These are phyloP conservation scores for Tuberolachnus salignus DNA, from an alignment of 2,888 invertebrate species.

Conservation along the genomic window DNA sequence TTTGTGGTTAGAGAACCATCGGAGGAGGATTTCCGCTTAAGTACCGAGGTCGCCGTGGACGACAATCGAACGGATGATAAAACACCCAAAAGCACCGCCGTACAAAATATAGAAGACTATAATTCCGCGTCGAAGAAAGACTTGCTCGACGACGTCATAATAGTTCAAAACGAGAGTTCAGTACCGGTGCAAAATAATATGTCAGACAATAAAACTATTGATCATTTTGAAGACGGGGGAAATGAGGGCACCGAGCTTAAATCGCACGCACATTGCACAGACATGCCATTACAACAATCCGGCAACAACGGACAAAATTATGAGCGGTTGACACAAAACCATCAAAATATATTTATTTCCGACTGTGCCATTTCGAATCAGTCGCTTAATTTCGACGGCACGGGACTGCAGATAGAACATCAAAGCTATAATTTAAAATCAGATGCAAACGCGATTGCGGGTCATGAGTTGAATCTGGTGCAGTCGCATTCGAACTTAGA, in stretches of 20 bases:
- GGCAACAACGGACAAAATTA: constrained; percentile 14
- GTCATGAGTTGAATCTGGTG: not conserved
- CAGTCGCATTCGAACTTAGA: not conserved
- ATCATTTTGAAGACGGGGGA: not conserved
- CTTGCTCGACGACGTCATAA: not conserved
- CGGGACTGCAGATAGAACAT: not conserved
- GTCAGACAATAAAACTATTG: constrained; percentile 21
- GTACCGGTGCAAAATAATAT: not conserved
- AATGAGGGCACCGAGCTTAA: not conserved
- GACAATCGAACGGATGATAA: too few relatives aligned
- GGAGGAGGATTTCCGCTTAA: too few relatives aligned
- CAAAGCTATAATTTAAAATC: not conserved
- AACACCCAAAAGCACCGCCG: not conserved
- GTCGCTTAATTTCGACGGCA: constrained; percentile 28
- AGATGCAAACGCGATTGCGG: not conserved
- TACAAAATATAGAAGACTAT: too few relatives aligned
- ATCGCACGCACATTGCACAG: constrained; percentile 17
- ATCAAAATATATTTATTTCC: not conserved
- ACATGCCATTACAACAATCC: constrained; percentile 24
- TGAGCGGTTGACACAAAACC: constrained; percentile 43
- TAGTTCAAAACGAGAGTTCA: not conserved
- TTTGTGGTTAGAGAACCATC: too few relatives aligned
- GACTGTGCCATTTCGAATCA: constrained; percentile 44
- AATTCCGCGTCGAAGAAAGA: too few relatives aligned
- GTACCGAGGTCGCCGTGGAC: too few relatives aligned